Base-by-base conservation (phyloP, 1,140 invertebrate species). In the Trichoplusia ni region DNA sequence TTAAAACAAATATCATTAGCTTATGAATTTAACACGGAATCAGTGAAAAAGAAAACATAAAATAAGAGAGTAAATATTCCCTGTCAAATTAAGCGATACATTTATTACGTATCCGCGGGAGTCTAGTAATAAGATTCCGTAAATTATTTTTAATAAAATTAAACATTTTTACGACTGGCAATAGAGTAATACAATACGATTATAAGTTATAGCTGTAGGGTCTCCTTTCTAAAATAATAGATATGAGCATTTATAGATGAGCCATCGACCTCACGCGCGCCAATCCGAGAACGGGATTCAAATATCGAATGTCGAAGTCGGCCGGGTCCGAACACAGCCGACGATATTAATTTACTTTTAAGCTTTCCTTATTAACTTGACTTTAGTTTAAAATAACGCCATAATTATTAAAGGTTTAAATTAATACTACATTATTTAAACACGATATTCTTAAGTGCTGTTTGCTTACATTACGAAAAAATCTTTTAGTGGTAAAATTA, bases 251-350 rank as follows among this genome's bases (percentile, higher is more conserved):
- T 66, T 53, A 64, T 51, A 71, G 58, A 69, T 53, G 68, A 64
- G 71, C 63, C 63, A 47, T 42, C 69, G 74, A 77, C 74, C 74
- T 64, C 73, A 64, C 63, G 54, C 66, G 29, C 58, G 60, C 69
- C 65, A 63, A 62, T 66, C 59, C 46, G 37, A 67, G 64, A 71
- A 61, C 73, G 69, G 65, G 54, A 67, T 72, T 67, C 61, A 53
- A 65, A 70, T 78, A 77, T 82, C 75, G 66, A 79, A 78, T 82
- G 65, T 75, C 79, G 46, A 78, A 79, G 65, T 72, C 79, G 40
- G 40, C 18, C 31, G 58, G 37, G 63, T 44, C 69, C 38, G 54
- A 58, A 64, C 44, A 58, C 72, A 42, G 68, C 60, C 73, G 68
- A 72, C 62, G 63, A 71, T 73, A 68, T 67, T 71, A 77, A 75